phyloP scores from a whole-genome alignment of 2,113 vertebrate genomes.

The Chloropsis hardwickii region DNA sequence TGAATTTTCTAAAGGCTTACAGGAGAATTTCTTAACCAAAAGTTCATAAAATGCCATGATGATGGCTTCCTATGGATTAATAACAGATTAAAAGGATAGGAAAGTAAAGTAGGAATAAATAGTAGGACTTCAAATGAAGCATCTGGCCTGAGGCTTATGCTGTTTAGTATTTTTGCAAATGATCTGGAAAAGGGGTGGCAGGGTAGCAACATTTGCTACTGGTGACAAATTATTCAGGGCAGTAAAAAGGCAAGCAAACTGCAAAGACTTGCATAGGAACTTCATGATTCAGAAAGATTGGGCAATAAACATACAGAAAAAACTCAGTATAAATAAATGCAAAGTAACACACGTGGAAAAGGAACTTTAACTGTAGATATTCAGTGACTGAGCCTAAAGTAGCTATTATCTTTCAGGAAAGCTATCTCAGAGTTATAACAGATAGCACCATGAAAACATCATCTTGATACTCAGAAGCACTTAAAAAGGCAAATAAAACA shows the following conservation, averaged over 20 bases:
- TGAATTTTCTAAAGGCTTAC: not conserved
- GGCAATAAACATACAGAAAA: not conserved
- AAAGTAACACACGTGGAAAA: not conserved
- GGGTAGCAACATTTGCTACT: not conserved
- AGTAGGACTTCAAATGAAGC: not conserved
- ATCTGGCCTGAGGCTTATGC: not conserved
- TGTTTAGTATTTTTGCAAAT: not conserved
- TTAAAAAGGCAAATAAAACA: conserved; percentile 28
- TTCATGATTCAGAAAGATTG: not conserved
- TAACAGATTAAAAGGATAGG: not conserved
- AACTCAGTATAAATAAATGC: conserved; percentile 1
- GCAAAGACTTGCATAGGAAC: not conserved
- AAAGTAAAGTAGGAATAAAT: not conserved
- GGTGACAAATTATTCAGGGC: not conserved
- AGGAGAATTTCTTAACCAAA: not conserved
- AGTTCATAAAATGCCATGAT: not conserved
- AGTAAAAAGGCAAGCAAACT: conserved; percentile 9
- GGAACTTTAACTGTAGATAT: not conserved
- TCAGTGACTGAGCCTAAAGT: not conserved
- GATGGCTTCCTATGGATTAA: not conserved
- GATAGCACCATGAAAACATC: not conserved
- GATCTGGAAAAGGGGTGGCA: not conserved
- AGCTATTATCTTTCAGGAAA: not conserved
- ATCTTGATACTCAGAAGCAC: not conserved
- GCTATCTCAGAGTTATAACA: not conserved